A percentile compares a stretch with the other conserved stretches of the same genome.
phyloP scores from a whole-genome alignment of 2,113 vertebrate genomes.

The Tringa solitaria region DNA sequence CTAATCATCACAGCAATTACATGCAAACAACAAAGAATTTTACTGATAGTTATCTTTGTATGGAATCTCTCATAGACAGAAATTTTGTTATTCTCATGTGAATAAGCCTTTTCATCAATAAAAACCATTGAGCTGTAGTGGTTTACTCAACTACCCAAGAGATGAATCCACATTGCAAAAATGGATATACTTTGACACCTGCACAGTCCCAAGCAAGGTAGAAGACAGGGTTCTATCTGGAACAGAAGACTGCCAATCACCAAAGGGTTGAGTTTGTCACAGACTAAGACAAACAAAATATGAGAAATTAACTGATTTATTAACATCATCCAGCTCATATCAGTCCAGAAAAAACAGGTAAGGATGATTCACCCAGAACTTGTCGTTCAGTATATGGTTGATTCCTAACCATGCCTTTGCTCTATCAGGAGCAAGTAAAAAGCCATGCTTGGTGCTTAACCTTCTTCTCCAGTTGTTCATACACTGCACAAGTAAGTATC shows the following conservation, averaged over 20 bases:
- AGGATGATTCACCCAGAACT: not conserved
- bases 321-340: not conserved
- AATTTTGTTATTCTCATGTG: not conserved
- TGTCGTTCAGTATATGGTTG: not conserved
- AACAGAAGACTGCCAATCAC: not conserved
- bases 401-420: not conserved
- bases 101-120: not conserved
- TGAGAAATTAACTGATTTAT: not conserved
- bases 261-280: not conserved
- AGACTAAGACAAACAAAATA: not conserved
- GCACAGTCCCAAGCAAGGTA: not conserved
- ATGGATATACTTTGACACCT: not conserved
- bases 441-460: accelerated
- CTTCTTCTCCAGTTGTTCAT: not conserved
- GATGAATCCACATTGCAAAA: not conserved
- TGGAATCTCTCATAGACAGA: not conserved
- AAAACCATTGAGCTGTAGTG: not conserved
- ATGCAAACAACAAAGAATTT: not conserved
- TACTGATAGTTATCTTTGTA: not conserved
- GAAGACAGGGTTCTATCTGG: not conserved
- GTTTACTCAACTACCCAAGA: not conserved
- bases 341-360: not conserved
- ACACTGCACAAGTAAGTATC: not conserved
- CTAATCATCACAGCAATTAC: not conserved
- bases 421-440: not conserved